phyloP scores from a whole-genome alignment of 1,140 invertebrate genomes.

The Drosophila ficusphila region DNA sequence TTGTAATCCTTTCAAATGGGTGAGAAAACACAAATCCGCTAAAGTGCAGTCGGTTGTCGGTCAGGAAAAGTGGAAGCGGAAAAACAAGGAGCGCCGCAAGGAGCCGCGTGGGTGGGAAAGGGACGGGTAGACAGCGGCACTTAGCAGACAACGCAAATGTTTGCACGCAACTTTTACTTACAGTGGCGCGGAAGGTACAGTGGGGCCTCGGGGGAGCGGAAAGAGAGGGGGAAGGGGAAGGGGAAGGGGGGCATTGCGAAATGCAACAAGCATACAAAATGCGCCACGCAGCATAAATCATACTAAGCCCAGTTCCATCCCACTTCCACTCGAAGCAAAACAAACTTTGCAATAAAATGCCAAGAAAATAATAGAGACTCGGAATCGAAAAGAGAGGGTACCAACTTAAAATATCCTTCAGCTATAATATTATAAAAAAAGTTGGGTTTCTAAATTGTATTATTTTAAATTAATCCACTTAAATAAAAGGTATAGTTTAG shows the following conservation, averaged over 20 bases:
- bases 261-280: conserved; percentile 72
- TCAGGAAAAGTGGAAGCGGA: conserved; percentile 38
- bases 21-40: conserved; percentile 80
- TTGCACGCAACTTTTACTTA: conserved; percentile 77
- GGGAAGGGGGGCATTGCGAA: not conserved
- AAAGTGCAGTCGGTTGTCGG: conserved; percentile 74
- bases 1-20: conserved; percentile 79
- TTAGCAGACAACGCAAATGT: conserved; percentile 71
- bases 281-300: conserved; percentile 72
- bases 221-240: not conserved
- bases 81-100: conserved; percentile 4
- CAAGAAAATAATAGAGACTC: conserved; percentile 8
- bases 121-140: conserved; percentile 36
- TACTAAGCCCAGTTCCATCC: conserved; percentile 44
- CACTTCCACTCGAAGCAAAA: conserved; percentile 32
- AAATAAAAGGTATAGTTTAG: too few species aligned
- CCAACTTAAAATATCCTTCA: not conserved
- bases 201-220: not conserved
- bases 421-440: too few species aligned
- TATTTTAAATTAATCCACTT: too few species aligned
- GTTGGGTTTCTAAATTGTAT: too few species aligned
- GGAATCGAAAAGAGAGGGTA: too few species aligned
- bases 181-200: conserved; percentile 38
- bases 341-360: conserved; percentile 67
- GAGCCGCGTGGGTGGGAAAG: not conserved